Percentiles rank a stretch among this genome's conserved stretches.
Evolutionary conservation across 2,888 invertebrate species (phyloP).

Genomic region (Cyclophora punctaria): DNA sequence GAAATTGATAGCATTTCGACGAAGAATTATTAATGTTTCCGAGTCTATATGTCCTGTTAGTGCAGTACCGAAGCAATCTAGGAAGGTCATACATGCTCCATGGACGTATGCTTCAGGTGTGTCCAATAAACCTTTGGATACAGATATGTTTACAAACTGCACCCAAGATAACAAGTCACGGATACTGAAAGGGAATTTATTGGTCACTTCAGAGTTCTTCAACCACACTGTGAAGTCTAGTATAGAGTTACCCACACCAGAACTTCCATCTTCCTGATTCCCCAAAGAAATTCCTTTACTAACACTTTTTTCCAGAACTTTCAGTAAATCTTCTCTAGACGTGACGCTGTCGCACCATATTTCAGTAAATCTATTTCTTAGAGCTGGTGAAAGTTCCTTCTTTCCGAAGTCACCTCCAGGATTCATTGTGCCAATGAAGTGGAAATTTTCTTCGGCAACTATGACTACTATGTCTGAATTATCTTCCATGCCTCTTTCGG

Average conservation of each 20-base stretch:
- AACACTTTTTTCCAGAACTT: conserved; percentile 89
- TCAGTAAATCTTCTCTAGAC: conserved; percentile 81
- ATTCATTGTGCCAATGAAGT: conserved; percentile 99
- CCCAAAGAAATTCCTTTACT: conserved; percentile 67
- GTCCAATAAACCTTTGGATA: conserved; percentile 53
- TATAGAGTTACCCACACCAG: conserved; percentile 80
- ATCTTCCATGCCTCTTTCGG: conserved; percentile 88
- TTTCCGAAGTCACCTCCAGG: conserved; percentile 99
- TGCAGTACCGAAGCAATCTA: conserved; percentile 94
- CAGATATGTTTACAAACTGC: conserved; percentile 85
- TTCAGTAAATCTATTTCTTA: conserved; percentile 98
- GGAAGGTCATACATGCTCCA: conserved; percentile 92
- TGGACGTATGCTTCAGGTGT: conserved; percentile 85
- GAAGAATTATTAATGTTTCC: conserved; percentile 55
- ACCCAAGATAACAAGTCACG: conserved; percentile 96
- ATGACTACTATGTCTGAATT: conserved; percentile 75
- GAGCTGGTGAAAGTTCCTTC: conserved; percentile 97
- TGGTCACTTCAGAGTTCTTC: conserved; percentile 80
- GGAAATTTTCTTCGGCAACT: conserved; percentile 84
- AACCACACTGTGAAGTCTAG: conserved; percentile 89
- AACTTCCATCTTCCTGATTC: conserved; percentile 68
- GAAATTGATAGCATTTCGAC: conserved; percentile 71
- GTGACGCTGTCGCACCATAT: conserved; percentile 95
- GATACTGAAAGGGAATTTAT: conserved; percentile 88
- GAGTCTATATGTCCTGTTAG: conserved; percentile 81